Evolutionary conservation across 2,888 invertebrate species (phyloP), one percentile per base, ranked within the genome.

Genomic region (Torymus texanus): DNA sequence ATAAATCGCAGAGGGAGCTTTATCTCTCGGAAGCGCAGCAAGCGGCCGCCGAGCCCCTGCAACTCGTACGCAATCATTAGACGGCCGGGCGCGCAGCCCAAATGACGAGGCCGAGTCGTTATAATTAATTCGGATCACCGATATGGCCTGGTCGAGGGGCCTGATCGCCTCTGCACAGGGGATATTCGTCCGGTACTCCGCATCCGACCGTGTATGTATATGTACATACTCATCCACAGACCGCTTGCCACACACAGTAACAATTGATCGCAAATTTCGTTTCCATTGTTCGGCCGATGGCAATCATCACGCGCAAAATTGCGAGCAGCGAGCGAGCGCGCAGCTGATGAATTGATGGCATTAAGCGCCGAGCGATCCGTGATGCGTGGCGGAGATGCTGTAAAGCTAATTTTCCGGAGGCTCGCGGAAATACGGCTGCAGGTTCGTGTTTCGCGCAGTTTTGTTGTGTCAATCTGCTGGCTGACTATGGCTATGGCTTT

Each of bases 321-420:
- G 24, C 74, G 62, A 73, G 21, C 21, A 21, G 21, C 21, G 18
- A 18, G 14, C 41, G 41, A 2, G 51, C 58, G 51, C 68, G 68
- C 55, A 8, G 24, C 65, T 76, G 59, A 78, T 76, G 76, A 78
- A 81, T 80, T 82, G 80, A 81, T 72, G 67, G 56, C 55, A 70
- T 75, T 80, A 72, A 61, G 53, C 62, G n/a, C 55, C 41, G 24
- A 50, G n/a, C 51, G 51, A 41, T 41, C 41, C 41, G 41, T 29
- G 71, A 62, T 63, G 81, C 75, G 78, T 75, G 79, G 79, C 74
- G 73, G 53, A 68, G 74, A 74, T 74, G 24, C 75, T 75, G 79
- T 79, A 82, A 75, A 81, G 74, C 81, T 78, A 82, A 82, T 67
- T 67, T 67, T 67, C 67, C 21, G 21, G 10, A 24, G 21, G 50